Conservation (phyloP, 2,888 invertebrate species). For the Ypsolopha sequella region DNA sequence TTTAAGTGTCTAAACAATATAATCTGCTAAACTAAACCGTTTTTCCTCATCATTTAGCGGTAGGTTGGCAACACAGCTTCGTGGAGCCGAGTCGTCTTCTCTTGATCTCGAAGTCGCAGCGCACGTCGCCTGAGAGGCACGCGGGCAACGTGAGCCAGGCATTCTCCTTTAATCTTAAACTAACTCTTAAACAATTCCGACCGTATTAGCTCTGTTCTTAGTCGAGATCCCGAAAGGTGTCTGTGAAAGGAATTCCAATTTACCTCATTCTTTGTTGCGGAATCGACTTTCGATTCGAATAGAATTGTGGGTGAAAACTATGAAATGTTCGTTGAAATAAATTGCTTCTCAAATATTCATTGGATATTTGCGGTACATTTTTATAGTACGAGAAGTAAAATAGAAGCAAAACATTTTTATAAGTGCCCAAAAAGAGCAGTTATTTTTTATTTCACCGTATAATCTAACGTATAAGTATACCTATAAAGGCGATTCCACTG, state of each 20-base stretch:
- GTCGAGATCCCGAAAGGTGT: constrained; percentile 1
- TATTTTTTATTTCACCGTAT: too few species aligned
- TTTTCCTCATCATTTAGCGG: too few species aligned
- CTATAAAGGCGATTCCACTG: background rate
- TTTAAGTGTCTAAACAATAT: too few species aligned
- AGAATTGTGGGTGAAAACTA: background rate
- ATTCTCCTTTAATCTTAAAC: constrained; percentile 34
- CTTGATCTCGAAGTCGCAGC: constrained; percentile 23
- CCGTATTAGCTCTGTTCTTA: constrained; percentile 5
- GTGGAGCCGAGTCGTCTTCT: constrained; percentile 6
- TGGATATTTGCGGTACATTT: background rate
- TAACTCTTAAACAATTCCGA: constrained; percentile 25
- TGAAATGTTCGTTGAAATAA: background rate
- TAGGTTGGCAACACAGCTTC: too few species aligned
- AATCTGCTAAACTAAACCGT: too few species aligned
- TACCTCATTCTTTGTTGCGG: constrained; percentile 18
- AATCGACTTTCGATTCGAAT: background rate
- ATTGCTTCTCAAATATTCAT: background rate
- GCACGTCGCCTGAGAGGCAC: constrained; percentile 21
- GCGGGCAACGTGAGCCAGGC: constrained; percentile 17
- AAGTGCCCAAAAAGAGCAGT: background rate
- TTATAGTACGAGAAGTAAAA: background rate
- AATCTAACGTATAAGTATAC: background rate
- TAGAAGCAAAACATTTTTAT: background rate
- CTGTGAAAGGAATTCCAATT: constrained; percentile 10